Evolutionary conservation across 2,113 vertebrate species (phyloP).

Genomic region (Peromyscus leucopus): DNA sequence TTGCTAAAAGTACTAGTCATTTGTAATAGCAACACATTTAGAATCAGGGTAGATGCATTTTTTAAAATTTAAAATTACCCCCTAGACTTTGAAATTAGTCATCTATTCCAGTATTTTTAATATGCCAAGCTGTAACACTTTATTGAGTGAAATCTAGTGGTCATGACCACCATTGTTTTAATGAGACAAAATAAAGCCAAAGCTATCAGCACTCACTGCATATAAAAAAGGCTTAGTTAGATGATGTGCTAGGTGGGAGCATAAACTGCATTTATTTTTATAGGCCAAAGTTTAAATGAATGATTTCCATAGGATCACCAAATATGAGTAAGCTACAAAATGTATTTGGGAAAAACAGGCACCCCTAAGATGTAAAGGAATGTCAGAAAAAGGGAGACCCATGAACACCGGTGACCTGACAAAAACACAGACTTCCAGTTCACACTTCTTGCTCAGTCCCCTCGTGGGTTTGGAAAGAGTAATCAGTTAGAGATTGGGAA

Average conservation of each 20-base stretch:
- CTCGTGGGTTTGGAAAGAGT: conserved; percentile 40
- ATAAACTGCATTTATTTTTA: conserved; percentile 49
- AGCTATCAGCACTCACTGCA: neutral
- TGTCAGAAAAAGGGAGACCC: conserved; percentile 3
- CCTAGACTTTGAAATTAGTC: conserved; percentile 52
- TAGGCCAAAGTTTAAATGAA: neutral
- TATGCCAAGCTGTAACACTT: conserved; percentile 1
- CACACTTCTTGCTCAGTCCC: neutral
- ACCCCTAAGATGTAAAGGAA: neutral
- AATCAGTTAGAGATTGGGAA: conserved; percentile 64
- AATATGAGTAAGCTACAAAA: neutral
- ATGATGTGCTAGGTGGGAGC: neutral
- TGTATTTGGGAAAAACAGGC: neutral
- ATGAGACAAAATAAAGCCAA: conserved; percentile 28
- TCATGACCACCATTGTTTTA: neutral
- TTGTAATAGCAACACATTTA: conserved; percentile 24
- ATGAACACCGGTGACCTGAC: neutral
- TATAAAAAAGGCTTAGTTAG: neutral
- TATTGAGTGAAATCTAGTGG: neutral
- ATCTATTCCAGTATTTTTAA: neutral
- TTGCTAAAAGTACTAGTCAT: neutral
- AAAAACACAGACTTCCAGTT: neutral
- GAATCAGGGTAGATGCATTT: neutral
- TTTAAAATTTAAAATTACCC: neutral
- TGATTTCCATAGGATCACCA: conserved; percentile 17